Conservation (phyloP, 2,888 invertebrate species). For the Ennomos quercinarius region DNA sequence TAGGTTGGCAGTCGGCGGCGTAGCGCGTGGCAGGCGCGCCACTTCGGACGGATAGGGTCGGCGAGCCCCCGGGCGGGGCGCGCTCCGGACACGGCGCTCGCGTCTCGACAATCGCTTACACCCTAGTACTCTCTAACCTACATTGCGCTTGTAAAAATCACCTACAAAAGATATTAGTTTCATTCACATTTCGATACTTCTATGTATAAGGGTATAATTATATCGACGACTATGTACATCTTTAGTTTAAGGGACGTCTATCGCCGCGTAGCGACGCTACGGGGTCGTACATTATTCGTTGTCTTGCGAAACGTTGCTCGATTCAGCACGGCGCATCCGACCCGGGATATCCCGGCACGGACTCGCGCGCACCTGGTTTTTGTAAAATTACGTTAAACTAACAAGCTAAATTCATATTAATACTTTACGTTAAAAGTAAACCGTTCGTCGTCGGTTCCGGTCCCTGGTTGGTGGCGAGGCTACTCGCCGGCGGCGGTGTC, state of each 20-base stretch:
- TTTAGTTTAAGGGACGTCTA: constrained; percentile 79
- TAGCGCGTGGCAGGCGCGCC: constrained; percentile 61
- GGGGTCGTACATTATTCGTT: constrained; percentile 84
- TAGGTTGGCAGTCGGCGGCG: constrained; percentile 41
- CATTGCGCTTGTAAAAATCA: constrained; percentile 85
- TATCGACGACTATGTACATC: constrained; percentile 79
- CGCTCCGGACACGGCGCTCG: constrained; percentile 67
- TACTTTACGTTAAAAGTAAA: constrained; percentile 80
- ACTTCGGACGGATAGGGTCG: constrained; percentile 83
- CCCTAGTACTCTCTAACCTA: constrained; percentile 79
- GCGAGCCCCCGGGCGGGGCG: constrained; percentile 76
- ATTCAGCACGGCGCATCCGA: constrained; percentile 64
- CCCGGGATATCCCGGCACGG: constrained; percentile 37
- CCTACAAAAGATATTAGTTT: constrained; percentile 86
- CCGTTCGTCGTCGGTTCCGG: constrained; percentile 73
- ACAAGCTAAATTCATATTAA: constrained; percentile 83
- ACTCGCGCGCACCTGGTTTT: constrained; percentile 63
- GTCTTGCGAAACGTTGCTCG: constrained; percentile 85
- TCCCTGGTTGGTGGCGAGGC: constrained; percentile 69
- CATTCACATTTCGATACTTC: constrained; percentile 82
- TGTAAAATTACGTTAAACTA: constrained; percentile 79
- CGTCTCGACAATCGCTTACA: constrained; percentile 78
- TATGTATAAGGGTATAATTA: constrained; percentile 84
- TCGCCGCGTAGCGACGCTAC: constrained; percentile 77
- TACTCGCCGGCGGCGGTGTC: constrained; percentile 58